These are phyloP conservation scores for Eudasyphora cyanicolor DNA, from an alignment of 2,888 invertebrate genomes.

Conservation along the genomic window DNA sequence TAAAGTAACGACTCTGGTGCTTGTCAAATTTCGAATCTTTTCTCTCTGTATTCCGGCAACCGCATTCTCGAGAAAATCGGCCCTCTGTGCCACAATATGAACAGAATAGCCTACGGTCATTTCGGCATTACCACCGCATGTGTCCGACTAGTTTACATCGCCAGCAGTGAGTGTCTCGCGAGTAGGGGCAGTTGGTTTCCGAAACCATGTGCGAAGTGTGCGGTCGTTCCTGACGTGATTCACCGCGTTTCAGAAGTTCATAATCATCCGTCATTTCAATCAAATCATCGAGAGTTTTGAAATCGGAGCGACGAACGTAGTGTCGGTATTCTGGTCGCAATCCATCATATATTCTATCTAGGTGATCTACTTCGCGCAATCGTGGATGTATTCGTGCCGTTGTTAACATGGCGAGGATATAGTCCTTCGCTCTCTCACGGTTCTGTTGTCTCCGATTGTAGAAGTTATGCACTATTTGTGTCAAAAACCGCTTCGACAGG, in stretches of 20 bases:
- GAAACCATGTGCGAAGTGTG: neutral
- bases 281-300: neutral
- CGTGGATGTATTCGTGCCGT: neutral
- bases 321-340: constrained; percentile 11
- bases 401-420: constrained; percentile 18
- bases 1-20: too few relatives aligned
- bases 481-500: neutral
- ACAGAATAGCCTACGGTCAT: neutral
- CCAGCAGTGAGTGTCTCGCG: neutral
- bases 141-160: neutral
- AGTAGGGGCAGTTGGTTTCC: neutral
- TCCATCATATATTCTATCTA: constrained; percentile 19
- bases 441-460: constrained; percentile 21
- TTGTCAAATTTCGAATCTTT: too few relatives aligned
- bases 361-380: neutral
- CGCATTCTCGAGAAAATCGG: neutral
- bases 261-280: constrained; percentile 11
- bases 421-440: constrained; percentile 1
- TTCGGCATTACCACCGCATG: neutral
- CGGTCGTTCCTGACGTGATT: neutral
- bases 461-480: neutral
- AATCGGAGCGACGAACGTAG: constrained; percentile 6
- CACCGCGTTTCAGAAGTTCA: neutral
- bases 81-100: neutral
- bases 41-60: too few relatives aligned